Percentiles rank a stretch among this genome's conserved stretches.
Conservation (phyloP, 2,113 vertebrate genomes). For the Dermatemys mawii region DNA sequence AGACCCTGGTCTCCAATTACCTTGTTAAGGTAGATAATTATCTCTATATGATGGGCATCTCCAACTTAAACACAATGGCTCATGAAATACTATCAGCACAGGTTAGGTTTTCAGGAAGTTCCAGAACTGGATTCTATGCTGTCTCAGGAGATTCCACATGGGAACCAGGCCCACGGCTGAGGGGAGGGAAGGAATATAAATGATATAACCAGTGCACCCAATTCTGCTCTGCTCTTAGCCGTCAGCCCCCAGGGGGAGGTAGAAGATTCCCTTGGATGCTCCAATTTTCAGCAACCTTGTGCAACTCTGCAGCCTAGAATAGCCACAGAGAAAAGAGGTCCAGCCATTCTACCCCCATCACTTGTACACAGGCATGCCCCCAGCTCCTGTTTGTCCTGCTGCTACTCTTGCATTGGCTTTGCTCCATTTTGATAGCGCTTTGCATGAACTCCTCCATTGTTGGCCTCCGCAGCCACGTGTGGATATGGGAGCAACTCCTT, state of each 20-base stretch:
- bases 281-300: neutral
- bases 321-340: rapidly evolving
- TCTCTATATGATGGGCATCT: neutral
- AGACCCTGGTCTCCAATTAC: neutral
- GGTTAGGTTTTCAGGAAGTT: neutral
- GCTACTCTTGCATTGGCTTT: rapidly evolving
- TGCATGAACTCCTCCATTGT: too few species aligned
- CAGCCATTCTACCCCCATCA: neutral
- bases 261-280: neutral
- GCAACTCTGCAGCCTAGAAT: neutral
- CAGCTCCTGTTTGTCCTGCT: rapidly evolving
- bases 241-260: neutral
- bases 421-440: neutral
- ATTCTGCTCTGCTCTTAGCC: neutral
- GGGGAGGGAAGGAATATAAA: neutral
- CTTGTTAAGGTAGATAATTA: neutral
- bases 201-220: neutral
- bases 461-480: too few species aligned
- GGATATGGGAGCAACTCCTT: too few species aligned
- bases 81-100: rapidly evolving
- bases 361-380: rapidly evolving
- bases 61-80: neutral
- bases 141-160: neutral
- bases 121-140: neutral
- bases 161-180: neutral